Conservation (phyloP, 2,113 vertebrate genomes). For the Chamaea fasciata region DNA sequence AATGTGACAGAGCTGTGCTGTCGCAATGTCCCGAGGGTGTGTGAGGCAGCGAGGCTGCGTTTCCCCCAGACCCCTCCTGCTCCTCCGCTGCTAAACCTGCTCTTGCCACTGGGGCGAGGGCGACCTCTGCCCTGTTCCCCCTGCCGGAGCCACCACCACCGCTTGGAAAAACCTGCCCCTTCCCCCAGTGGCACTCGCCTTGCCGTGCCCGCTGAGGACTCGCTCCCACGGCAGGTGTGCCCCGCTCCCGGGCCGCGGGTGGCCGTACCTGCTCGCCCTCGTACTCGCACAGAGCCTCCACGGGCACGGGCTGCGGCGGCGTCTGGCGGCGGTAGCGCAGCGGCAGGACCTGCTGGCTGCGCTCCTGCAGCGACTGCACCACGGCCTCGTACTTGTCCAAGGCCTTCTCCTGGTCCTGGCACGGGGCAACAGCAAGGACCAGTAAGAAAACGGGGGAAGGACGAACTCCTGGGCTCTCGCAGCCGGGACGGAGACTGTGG, state of each 20-base stretch:
- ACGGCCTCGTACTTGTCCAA: slow-evolving; percentile 85
- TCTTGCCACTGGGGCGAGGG: rapidly evolving
- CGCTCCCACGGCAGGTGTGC: rapidly evolving
- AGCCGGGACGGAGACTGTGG: rapidly evolving
- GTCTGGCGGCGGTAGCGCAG: slow-evolving; percentile 81
- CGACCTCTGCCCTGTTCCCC: not conserved
- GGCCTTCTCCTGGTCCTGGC: slow-evolving; percentile 91
- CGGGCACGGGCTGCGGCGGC: slow-evolving; percentile 77
- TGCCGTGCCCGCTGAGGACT: rapidly evolving
- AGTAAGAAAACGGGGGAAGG: not conserved
- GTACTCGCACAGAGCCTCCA: slow-evolving; percentile 92
- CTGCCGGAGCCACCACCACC: rapidly evolving
- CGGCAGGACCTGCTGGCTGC: slow-evolving; percentile 85
- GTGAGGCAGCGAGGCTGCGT: not conserved
- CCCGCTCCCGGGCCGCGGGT: rapidly evolving
- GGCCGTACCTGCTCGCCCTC: slow-evolving; percentile 82
- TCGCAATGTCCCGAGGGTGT: not conserved
- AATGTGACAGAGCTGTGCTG: not conserved
- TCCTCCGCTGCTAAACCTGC: not conserved
- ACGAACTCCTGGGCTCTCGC: rapidly evolving
- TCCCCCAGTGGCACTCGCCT: not conserved
- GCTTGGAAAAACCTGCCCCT: not conserved
- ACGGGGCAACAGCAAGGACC: not conserved
- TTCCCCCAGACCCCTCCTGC: not conserved
- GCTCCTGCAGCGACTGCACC: slow-evolving; percentile 82